Percentiles rank a stretch among this genome's conserved stretches.
Conservation (phyloP, 1,140 invertebrate species). For the Vollenhovia emeryi region DNA sequence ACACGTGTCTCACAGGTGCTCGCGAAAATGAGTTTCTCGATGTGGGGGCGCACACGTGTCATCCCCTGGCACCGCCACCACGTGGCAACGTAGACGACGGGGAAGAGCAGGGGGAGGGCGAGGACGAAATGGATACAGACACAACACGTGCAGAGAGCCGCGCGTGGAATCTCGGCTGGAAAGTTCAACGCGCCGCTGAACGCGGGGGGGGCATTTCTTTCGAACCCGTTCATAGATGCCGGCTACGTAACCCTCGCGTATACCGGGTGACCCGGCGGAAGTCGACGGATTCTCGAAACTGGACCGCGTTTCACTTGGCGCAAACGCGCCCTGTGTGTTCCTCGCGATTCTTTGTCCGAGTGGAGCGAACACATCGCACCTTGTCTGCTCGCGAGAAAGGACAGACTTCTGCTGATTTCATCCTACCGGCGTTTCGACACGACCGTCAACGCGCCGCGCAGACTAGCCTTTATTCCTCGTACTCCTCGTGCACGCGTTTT, state of each 20-base stretch:
- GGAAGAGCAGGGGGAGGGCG: not conserved
- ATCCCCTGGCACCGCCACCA: not conserved
- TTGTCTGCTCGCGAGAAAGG: not conserved
- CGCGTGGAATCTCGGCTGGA: constrained; percentile 26
- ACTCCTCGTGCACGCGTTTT: constrained; percentile 20
- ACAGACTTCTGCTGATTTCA: not conserved
- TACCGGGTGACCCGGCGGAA: not conserved
- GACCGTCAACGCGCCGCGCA: not conserved
- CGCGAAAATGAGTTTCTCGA: not conserved
- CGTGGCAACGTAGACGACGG: not conserved
- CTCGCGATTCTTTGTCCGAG: not conserved
- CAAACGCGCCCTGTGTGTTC: not conserved
- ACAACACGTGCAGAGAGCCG: not conserved
- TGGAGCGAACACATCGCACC: not conserved
- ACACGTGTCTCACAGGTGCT: constrained; percentile 65
- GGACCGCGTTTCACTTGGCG: not conserved
- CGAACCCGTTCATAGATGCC: not conserved
- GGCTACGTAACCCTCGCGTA: not conserved
- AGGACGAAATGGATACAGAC: not conserved
- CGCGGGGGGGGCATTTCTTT: not conserved
- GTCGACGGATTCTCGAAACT: not conserved
- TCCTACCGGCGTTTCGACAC: not conserved
- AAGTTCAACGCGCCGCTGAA: constrained; percentile 46
- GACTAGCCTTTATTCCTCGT: constrained; percentile 6
- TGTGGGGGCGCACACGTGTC: constrained; percentile 18